Conservation (phyloP, 2,113 vertebrate genomes). For the Marcusenius ussheri region DNA sequence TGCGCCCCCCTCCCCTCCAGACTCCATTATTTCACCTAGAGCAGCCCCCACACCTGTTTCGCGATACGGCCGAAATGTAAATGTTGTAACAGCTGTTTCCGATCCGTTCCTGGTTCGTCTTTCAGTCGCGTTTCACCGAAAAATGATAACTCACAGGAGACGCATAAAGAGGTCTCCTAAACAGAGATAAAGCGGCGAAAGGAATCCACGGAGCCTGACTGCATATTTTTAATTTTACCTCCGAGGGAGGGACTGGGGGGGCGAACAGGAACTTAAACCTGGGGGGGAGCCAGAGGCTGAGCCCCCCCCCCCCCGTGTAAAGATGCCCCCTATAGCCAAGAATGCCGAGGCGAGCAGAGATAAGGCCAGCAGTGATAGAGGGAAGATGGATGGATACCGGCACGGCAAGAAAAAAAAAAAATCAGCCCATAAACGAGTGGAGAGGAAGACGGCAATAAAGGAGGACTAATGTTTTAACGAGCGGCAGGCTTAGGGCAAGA, state of each 20-base stretch:
- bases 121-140: neutral
- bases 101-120: neutral
- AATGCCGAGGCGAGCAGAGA: neutral
- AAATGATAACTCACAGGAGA: neutral
- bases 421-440: neutral
- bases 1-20: neutral
- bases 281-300: neutral
- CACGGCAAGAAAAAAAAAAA: neutral
- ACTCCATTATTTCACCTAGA: neutral
- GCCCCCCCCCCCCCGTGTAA: neutral
- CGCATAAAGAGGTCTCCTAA: neutral
- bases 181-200: neutral
- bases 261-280: neutral
- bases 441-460: neutral
- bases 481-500: neutral
- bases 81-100: conserved; percentile 13
- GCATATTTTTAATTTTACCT: neutral
- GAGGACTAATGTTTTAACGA: conserved; percentile 3
- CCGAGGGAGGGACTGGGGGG: neutral
- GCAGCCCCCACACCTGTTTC: neutral
- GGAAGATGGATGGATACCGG: neutral
- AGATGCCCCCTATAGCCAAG: neutral
- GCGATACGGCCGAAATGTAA: neutral
- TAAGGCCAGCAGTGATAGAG: neutral
- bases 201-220: neutral